Evolutionary conservation across 2,113 vertebrate genomes (phyloP).

Genomic region (Entelurus aequoreus): DNA sequence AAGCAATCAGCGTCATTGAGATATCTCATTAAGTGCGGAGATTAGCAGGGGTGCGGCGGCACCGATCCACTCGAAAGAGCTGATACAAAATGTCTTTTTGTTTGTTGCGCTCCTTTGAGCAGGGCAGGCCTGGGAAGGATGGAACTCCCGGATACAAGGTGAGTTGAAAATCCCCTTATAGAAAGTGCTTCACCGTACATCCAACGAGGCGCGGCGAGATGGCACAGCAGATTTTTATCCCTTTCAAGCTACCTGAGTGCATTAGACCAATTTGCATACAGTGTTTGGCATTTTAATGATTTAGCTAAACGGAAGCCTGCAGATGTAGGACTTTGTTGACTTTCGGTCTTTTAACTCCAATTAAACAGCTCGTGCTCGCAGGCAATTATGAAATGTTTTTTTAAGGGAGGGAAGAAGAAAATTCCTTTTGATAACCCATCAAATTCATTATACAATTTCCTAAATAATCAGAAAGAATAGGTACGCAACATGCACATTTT

Average conservation of each 20-base stretch:
- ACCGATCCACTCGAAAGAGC: constrained; percentile 64
- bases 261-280: constrained; percentile 69
- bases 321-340: constrained; percentile 65
- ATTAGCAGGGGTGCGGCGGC: constrained; percentile 60
- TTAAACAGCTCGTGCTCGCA: constrained; percentile 59
- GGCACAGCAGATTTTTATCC: constrained; percentile 64
- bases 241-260: constrained; percentile 52
- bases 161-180: constrained; percentile 63
- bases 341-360: constrained; percentile 59
- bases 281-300: constrained; percentile 65
- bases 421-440: constrained; percentile 35
- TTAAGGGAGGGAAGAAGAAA: constrained; percentile 34
- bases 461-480: constrained; percentile 25
- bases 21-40: constrained; percentile 67
- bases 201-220: constrained; percentile 49
- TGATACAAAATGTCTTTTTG: constrained; percentile 64
- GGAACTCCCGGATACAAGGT: constrained; percentile 76
- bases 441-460: constrained; percentile 29
- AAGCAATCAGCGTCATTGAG: constrained; percentile 63
- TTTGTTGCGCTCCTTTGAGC: constrained; percentile 58
- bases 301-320: constrained; percentile 59
- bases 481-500: constrained; percentile 27
- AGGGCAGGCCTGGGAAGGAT: constrained; percentile 76
- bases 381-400: constrained; percentile 59
- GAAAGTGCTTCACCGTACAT: constrained; percentile 51